Evolutionary conservation across 2,888 invertebrate species (phyloP).

Genomic region (Strigamia transsilvanica): DNA sequence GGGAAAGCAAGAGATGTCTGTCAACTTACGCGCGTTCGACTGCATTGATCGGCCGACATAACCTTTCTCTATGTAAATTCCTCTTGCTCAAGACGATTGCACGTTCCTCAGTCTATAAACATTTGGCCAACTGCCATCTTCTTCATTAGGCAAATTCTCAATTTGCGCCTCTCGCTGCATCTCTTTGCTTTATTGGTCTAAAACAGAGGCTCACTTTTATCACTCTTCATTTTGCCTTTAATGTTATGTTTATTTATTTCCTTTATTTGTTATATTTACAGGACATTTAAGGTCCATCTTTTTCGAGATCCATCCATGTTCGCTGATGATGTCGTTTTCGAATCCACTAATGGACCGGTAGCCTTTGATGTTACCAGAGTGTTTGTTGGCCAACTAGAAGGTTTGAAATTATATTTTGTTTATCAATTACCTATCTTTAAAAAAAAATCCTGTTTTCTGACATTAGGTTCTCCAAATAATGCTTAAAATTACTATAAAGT

Average conservation of each 20-base stretch:
- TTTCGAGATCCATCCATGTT: constrained; percentile 79
- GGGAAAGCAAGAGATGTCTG: constrained; percentile 34
- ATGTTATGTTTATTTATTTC: constrained; percentile 59
- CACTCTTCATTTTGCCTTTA: background rate
- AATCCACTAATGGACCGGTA: constrained; percentile 73
- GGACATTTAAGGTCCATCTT: constrained; percentile 76
- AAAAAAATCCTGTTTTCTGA: too few relatives aligned
- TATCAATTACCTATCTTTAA: background rate
- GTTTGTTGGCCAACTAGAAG: constrained; percentile 81
- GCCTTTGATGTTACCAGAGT: constrained; percentile 77
- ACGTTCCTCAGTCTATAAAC: constrained; percentile 46
- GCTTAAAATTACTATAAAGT: too few relatives aligned
- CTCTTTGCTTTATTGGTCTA: background rate
- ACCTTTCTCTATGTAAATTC: constrained; percentile 47
- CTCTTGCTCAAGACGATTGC: constrained; percentile 43
- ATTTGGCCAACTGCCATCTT: constrained; percentile 48
- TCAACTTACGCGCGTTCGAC: constrained; percentile 42
- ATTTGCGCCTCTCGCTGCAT: constrained; percentile 43
- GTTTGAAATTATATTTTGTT: constrained; percentile 65
- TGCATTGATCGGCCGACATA: constrained; percentile 48
- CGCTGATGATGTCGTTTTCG: constrained; percentile 78
- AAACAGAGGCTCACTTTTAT: constrained; percentile 10
- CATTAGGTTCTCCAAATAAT: too few relatives aligned
- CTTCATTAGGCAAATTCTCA: constrained; percentile 45
- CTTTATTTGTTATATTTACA: constrained; percentile 61